A percentile compares a stretch with the other conserved stretches of the same genome.
phyloP scores from a whole-genome alignment of 2,113 vertebrate species.

The Crotophaga sulcirostris region DNA sequence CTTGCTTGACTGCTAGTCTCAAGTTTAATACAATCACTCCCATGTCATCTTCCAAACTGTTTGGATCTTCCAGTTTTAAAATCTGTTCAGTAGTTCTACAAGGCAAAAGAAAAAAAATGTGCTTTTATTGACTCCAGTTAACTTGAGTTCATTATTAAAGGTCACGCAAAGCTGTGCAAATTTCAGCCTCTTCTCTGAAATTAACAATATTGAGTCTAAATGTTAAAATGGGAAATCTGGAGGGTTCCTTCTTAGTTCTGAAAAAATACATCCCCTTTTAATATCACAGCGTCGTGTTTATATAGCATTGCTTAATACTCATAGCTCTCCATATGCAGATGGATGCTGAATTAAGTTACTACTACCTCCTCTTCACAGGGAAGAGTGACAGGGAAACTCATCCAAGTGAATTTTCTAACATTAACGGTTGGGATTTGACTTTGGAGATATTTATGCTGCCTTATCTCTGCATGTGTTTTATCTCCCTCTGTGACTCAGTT shows the following conservation, averaged over 20 bases:
- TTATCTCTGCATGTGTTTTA: neutral
- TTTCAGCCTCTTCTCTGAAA: constrained; percentile 52
- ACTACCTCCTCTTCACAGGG: neutral
- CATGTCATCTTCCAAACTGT: constrained; percentile 92
- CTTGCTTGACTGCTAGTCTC: constrained; percentile 84
- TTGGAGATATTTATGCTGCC: neutral
- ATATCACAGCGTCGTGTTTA: neutral
- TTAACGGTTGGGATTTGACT: neutral
- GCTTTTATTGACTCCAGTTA: constrained; percentile 45
- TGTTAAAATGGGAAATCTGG: constrained; percentile 21
- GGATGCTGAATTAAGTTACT: neutral
- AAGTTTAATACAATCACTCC: constrained; percentile 88
- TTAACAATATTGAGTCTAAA: constrained; percentile 52
- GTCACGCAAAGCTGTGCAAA: constrained; percentile 53
- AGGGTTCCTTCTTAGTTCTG: neutral
- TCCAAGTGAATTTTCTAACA: neutral
- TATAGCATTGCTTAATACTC: neutral
- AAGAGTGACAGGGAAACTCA: neutral
- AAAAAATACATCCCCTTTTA: neutral
- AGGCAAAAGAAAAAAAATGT: neutral
- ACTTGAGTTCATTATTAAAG: constrained; percentile 44
- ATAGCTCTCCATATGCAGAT: neutral
- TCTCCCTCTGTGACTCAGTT: neutral
- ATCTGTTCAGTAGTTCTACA: constrained; percentile 82
- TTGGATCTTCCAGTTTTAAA: constrained; percentile 87